phyloP scores from a whole-genome alignment of 2,113 vertebrate genomes.

The Kryptolebias marmoratus region DNA sequence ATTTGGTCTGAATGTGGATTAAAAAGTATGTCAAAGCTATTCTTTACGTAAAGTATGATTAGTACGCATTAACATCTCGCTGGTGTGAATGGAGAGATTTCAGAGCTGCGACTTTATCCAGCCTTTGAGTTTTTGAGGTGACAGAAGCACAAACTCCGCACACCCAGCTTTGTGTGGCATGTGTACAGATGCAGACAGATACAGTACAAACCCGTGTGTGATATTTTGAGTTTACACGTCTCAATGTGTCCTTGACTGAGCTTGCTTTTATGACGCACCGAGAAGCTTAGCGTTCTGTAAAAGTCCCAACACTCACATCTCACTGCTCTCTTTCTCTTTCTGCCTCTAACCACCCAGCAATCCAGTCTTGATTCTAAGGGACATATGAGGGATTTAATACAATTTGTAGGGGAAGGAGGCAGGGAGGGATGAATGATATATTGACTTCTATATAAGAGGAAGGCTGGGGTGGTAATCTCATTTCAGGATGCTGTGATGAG shows the following conservation, averaged over 20 bases:
- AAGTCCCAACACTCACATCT: slow-evolving; percentile 23
- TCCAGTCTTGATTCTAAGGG: slow-evolving; percentile 56
- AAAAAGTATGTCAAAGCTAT: no score
- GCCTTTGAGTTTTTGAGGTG: neutral
- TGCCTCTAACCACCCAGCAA: slow-evolving; percentile 35
- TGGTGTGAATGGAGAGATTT: neutral
- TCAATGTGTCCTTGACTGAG: slow-evolving; percentile 61
- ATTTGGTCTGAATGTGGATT: no score
- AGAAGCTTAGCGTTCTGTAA: slow-evolving; percentile 40
- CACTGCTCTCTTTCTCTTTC: slow-evolving; percentile 10
- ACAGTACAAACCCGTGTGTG: slow-evolving; percentile 30
- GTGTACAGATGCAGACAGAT: slow-evolving; percentile 32
- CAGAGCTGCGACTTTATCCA: slow-evolving; percentile 16
- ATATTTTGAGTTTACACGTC: slow-evolving; percentile 57
- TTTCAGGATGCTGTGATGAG: slow-evolving; percentile 75
- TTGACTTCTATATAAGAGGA: slow-evolving; percentile 76
- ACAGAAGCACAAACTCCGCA: neutral
- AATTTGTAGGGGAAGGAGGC: slow-evolving; percentile 69
- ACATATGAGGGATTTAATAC: slow-evolving; percentile 68
- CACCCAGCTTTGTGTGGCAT: slow-evolving; percentile 12
- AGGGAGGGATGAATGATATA: slow-evolving; percentile 73
- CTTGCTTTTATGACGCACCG: slow-evolving; percentile 52
- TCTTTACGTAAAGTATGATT: no score
- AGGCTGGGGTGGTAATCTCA: slow-evolving; percentile 71
- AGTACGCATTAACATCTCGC: neutral